These are phyloP conservation scores for Pseudomyrmex flavicornis DNA, from an alignment of 1,140 invertebrate genomes.

Conservation along the genomic window DNA sequence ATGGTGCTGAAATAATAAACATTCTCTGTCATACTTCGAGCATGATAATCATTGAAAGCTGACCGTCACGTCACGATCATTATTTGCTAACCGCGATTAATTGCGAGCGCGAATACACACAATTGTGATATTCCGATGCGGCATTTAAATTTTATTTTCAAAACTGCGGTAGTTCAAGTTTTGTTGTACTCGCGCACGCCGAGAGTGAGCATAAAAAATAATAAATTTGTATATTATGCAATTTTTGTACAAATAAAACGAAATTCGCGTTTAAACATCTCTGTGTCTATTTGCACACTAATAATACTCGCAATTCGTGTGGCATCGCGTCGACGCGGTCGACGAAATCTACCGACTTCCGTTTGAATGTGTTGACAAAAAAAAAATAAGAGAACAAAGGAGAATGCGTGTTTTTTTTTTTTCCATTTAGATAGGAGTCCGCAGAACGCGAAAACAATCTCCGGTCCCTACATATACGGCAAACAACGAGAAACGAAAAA, in stretches of 20 bases:
- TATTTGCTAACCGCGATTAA: slow-evolving; percentile 8
- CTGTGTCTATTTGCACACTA: slow-evolving; percentile 4
- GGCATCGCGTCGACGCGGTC: neutral
- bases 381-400: slow-evolving; percentile 45
- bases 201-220: slow-evolving; percentile 19
- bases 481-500: slow-evolving; percentile 64
- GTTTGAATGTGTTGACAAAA: slow-evolving; percentile 36
- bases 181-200: neutral
- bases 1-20: slow-evolving; percentile 39
- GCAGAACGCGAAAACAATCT: slow-evolving; percentile 34
- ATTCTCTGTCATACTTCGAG: neutral
- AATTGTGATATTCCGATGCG: neutral
- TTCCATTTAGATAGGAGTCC: slow-evolving; percentile 15
- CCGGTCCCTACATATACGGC: slow-evolving; percentile 2
- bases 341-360: slow-evolving; percentile 22
- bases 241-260: slow-evolving; percentile 33
- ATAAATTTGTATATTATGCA: neutral
- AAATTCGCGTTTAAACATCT: slow-evolving; percentile 8
- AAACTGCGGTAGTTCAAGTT: neutral
- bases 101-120: too few species aligned
- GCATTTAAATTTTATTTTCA: slow-evolving; percentile 43
- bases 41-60: neutral
- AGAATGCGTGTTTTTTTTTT: slow-evolving; percentile 29
- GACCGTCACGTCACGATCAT: neutral
- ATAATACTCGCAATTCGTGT: slow-evolving; percentile 49